These are phyloP conservation scores for Ethmia dodecea DNA, from an alignment of 2,888 invertebrate species.

Conservation along the genomic window DNA sequence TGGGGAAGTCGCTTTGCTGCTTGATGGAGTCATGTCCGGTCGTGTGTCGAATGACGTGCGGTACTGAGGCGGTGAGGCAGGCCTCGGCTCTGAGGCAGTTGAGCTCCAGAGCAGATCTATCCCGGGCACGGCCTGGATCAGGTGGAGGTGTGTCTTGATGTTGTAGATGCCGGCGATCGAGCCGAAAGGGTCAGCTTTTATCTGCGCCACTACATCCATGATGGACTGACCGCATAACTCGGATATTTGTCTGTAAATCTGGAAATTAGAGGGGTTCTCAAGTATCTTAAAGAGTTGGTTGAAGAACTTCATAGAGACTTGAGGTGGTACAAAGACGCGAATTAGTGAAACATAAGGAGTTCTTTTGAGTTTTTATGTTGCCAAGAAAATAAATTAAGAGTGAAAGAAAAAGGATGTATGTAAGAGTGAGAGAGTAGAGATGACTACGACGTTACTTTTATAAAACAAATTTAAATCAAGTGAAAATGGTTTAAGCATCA, in stretches of 20 bases:
- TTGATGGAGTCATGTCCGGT: slow-evolving; percentile 11
- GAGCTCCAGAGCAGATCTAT: slow-evolving; percentile 51
- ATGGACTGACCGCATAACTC: slow-evolving; percentile 57
- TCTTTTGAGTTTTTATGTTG: too few relatives aligned
- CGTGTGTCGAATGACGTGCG: slow-evolving; percentile 27
- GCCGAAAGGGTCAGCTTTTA: slow-evolving; percentile 76
- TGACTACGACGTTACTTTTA: too few relatives aligned
- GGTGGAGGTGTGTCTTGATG: slow-evolving; percentile 65
- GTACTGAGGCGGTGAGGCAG: slow-evolving; percentile 48
- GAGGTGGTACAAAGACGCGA: too few relatives aligned
- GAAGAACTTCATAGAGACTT: too few relatives aligned
- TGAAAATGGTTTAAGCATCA: too few relatives aligned
- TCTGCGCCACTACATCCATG: slow-evolving; percentile 61
- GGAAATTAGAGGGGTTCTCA: too few relatives aligned
- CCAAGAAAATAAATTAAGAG: too few relatives aligned
- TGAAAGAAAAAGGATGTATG: too few relatives aligned
- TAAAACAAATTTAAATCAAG: too few relatives aligned
- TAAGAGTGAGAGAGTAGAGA: too few relatives aligned
- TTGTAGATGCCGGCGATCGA: slow-evolving; percentile 80
- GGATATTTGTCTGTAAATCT: slow-evolving; percentile 70
- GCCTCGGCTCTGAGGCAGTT: slow-evolving; percentile 36
- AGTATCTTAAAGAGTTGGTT: too few relatives aligned
- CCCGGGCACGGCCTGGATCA: slow-evolving; percentile 38
- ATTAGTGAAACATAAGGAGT: too few relatives aligned
- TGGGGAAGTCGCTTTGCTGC: slow-evolving; percentile 8